A percentile compares a stretch with the other conserved stretches of the same genome.
Evolutionary conservation across 2,888 invertebrate species (phyloP).

Genomic region (Drosophila neoperkinsi): DNA sequence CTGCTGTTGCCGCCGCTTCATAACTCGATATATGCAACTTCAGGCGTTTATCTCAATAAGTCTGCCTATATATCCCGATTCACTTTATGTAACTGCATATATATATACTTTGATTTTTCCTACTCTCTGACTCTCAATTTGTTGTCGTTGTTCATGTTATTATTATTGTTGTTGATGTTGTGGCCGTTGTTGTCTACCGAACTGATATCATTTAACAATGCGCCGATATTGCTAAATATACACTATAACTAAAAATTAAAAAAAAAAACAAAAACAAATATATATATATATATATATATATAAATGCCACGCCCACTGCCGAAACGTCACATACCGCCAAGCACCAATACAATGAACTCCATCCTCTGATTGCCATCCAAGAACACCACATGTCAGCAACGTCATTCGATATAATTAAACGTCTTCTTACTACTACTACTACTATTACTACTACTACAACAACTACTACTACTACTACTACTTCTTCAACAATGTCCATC

Average conservation of each 20-base stretch:
- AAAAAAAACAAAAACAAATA: background rate
- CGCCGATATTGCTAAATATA: conserved; percentile 32
- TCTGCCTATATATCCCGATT: conserved; percentile 29
- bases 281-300: background rate
- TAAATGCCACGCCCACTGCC: conserved; percentile 34
- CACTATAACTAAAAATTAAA: conserved; percentile 16
- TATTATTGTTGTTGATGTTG: conserved; percentile 41
- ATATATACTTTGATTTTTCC: conserved; percentile 1
- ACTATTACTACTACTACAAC: background rate
- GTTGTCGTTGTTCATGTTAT: conserved; percentile 21
- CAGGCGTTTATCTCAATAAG: conserved; percentile 25
- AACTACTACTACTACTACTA: conserved; percentile 19
- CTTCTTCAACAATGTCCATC: conserved; percentile 48
- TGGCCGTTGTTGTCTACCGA: conserved; percentile 53
- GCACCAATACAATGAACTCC: conserved; percentile 59
- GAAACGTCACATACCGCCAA: conserved; percentile 37
- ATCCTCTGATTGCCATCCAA: conserved; percentile 55
- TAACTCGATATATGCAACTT: conserved; percentile 37
- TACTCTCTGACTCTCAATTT: conserved; percentile 7
- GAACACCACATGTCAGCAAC: conserved; percentile 55
- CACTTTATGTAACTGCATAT: conserved; percentile 12
- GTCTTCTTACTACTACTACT: conserved; percentile 7
- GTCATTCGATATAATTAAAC: conserved; percentile 32
- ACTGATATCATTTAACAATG: conserved; percentile 25
- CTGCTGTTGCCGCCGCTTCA: conserved; percentile 55